Percentiles rank a stretch among this genome's conserved stretches.
Evolutionary conservation across 30 jellyfish, hydroid and myxozoan species (phyloP).

Genomic region (Chrysaora quinquecirrha): DNA sequence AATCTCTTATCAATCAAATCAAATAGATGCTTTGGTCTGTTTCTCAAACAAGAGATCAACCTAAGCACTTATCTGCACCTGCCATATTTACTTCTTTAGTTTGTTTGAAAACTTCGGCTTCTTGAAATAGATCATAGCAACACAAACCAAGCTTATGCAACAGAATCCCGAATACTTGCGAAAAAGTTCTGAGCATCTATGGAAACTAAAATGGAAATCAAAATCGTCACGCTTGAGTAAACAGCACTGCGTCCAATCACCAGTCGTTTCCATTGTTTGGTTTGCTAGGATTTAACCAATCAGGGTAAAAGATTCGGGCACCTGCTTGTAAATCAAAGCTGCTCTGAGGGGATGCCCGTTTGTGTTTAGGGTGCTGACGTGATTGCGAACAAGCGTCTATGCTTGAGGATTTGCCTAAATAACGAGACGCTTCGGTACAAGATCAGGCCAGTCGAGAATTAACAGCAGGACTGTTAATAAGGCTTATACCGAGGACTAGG

Average conservation of each 20-base stretch:
- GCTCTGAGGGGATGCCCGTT: slow-evolving; percentile 31
- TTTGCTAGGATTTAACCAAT: neutral
- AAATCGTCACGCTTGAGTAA: slow-evolving; percentile 37
- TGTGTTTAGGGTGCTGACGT: slow-evolving; percentile 48
- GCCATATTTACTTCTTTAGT: too few species aligned
- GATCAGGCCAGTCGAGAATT: neutral
- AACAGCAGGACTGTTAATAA: too few species aligned
- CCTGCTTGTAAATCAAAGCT: neutral
- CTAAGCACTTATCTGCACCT: too few species aligned
- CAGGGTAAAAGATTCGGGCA: neutral
- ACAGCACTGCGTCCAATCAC: slow-evolving; percentile 44
- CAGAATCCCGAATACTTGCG: slow-evolving; percentile 1
- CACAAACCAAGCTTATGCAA: too few species aligned
- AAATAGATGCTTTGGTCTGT: too few species aligned
- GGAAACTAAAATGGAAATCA: neutral
- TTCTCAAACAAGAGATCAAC: too few species aligned
- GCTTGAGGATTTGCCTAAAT: slow-evolving; percentile 7
- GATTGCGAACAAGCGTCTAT: slow-evolving; percentile 57
- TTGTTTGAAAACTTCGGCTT: too few species aligned
- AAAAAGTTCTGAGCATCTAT: neutral
- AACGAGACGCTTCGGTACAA: slow-evolving; percentile 19
- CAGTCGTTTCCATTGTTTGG: neutral
- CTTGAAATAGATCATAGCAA: too few species aligned
- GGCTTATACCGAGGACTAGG: too few species aligned
- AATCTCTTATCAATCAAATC: too few species aligned